Evolutionary conservation across 2,888 invertebrate genomes (phyloP).

Genomic region (Polietes domitor): DNA sequence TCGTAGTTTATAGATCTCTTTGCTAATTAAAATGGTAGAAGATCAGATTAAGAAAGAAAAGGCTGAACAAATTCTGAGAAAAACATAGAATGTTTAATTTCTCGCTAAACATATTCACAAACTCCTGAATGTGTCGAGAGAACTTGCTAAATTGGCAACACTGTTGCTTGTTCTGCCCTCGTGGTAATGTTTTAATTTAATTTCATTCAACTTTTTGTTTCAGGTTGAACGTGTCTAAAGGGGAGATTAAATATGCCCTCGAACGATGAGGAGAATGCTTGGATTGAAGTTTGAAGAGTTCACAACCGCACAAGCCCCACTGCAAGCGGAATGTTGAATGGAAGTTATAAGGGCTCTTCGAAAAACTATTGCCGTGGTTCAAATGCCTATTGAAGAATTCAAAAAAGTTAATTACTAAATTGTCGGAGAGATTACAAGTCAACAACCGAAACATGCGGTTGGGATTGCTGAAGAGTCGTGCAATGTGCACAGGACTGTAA

Average conservation of each 20-base stretch:
- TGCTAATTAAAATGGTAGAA: too few species aligned
- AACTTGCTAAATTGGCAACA: too few species aligned
- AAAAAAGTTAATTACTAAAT: constrained; percentile 24
- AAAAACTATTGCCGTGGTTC: not conserved
- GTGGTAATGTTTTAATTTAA: constrained; percentile 26
- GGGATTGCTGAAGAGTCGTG: not conserved
- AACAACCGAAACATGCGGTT: constrained; percentile 10
- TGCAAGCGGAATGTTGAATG: not conserved
- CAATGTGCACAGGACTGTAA: not conserved
- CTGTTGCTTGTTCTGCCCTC: not conserved
- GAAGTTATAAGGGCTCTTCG: not conserved
- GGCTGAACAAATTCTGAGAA: too few species aligned
- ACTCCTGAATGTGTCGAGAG: too few species aligned
- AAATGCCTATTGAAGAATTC: not conserved
- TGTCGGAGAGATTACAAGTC: not conserved
- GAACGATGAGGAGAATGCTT: constrained; percentile 1
- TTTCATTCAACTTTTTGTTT: constrained; percentile 19
- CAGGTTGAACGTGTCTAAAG: not conserved
- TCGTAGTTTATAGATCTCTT: too few species aligned
- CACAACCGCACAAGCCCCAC: not conserved
- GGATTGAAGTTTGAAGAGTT: not conserved
- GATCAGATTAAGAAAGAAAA: too few species aligned
- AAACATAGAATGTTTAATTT: too few species aligned
- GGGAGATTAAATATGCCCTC: not conserved
- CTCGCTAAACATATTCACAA: too few species aligned